Evolutionary conservation across 2,888 invertebrate species (phyloP).

Genomic region (Rhimphoctona megacephalus): DNA sequence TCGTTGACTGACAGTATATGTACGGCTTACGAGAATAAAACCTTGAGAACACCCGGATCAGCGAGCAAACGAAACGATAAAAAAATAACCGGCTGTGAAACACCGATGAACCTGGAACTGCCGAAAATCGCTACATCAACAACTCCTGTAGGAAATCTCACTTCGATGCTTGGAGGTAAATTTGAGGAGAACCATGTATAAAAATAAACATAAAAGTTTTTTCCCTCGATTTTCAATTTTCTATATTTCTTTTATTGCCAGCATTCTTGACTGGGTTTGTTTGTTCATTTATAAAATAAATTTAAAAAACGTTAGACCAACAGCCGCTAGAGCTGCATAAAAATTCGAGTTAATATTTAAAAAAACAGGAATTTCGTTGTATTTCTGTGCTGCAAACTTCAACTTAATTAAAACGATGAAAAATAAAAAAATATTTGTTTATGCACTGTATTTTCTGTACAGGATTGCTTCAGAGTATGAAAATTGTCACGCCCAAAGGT

Average conservation of each 20-base stretch:
- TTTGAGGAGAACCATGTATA: background rate
- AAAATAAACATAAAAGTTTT: background rate
- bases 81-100: slow-evolving; percentile 60
- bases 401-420: background rate
- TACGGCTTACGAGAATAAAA: slow-evolving; percentile 86
- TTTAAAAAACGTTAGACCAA: background rate
- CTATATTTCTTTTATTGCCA: background rate
- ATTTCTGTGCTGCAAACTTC: background rate
- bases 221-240: background rate
- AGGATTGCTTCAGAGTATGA: slow-evolving; percentile 86
- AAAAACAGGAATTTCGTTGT: background rate
- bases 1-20: slow-evolving; percentile 88
- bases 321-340: background rate
- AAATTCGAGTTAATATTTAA: background rate
- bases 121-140: slow-evolving; percentile 70
- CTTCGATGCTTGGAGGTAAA: slow-evolving; percentile 85
- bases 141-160: slow-evolving; percentile 78
- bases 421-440: background rate
- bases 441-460: slow-evolving; percentile 26
- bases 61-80: slow-evolving; percentile 40
- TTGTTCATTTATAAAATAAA: background rate
- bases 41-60: slow-evolving; percentile 68
- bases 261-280: background rate
- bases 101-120: slow-evolving; percentile 40
- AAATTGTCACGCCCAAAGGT: slow-evolving; percentile 83